Base-by-base conservation (phyloP, 2,888 invertebrate species). In the Pseudoips prasinana region DNA sequence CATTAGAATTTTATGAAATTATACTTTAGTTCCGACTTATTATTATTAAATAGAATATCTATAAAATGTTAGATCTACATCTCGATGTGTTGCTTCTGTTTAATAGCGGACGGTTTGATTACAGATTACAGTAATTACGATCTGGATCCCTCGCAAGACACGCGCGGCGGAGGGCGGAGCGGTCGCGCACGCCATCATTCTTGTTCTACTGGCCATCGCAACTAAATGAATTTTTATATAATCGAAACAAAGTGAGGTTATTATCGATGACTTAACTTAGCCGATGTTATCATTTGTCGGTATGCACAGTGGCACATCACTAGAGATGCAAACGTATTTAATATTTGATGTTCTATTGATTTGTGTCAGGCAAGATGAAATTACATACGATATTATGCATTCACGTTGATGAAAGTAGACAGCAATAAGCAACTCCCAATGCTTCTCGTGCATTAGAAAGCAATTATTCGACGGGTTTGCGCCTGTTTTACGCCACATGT, bases 91-190 rank as follows among this genome's bases (percentile, higher is more conserved):
- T 45, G 71, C 79, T 77, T 72, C 77, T 64, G 76, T 76, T 73
- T 78, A 78, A 81, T 75, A 58, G 53, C 55, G 41, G 60, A 46
- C 52, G 62, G 63, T 73, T 73, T 69, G 68, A 75, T 75, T 55
- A 69, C 54, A 72, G 72, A 74, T 78, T 58, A 71, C 61, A 58
- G 63, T 71, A 64, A 80, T 78, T 72, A 75, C 40, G 57, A 59
- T 58, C 63, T 58, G 53, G 57, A 58, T 50, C 40, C 40, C 29
- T 34, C 22, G 27, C 51, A 33, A 45, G 51, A 52, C 53, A 51
- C 51, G 50, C 50, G 58, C 46, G 44, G 50, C 17, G 22, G 36
- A 36, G 48, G 53, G 58, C 56, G 56, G 36, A 22, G 41, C 56
- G 46, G 22, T 8, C 27, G 43, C 50, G 48, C 67, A 63, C 63